Evolutionary conservation across 2,797 vertebrate species (phyloP).

Genomic region (Danio choprae): DNA sequence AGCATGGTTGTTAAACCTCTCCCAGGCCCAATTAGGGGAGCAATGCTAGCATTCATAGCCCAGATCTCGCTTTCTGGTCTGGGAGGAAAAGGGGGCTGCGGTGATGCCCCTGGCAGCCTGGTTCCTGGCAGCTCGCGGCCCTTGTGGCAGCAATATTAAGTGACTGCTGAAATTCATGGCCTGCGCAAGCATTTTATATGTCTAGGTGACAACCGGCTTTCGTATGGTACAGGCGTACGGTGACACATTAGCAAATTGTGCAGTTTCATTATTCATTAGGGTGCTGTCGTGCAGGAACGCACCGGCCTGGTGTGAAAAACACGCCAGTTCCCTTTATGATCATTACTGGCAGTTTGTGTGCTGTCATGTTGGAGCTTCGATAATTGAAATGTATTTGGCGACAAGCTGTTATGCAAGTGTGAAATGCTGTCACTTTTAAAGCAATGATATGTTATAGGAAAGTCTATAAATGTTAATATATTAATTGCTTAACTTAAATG

Average conservation of each 20-base stretch:
- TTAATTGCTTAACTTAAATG: background rate
- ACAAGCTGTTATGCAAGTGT: conserved; percentile 26
- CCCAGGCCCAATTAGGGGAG: conserved; percentile 91
- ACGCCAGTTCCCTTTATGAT: conserved; percentile 73
- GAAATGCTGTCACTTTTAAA: conserved; percentile 3
- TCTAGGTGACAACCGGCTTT: conserved; percentile 89
- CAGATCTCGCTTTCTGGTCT: conserved; percentile 69
- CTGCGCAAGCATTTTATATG: conserved; percentile 84
- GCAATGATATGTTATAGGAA: background rate
- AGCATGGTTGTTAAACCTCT: conserved; percentile 92
- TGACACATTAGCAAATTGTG: conserved; percentile 60
- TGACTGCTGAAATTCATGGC: conserved; percentile 90
- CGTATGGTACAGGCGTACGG: conserved; percentile 63
- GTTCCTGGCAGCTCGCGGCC: conserved; percentile 82
- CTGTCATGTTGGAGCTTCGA: conserved; percentile 4
- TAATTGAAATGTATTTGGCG: background rate
- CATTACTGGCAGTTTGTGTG: background rate
- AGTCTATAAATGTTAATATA: background rate
- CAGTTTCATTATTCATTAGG: conserved; percentile 59
- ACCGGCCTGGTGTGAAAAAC: conserved; percentile 60
- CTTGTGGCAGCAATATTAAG: conserved; percentile 88
- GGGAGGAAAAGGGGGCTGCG: conserved; percentile 67
- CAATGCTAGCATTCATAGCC: conserved; percentile 94
- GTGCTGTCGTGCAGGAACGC: conserved; percentile 34
- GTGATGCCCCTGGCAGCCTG: conserved; percentile 83